Evolutionary conservation across 2,888 invertebrate genomes (phyloP).

Genomic region (Stomorhina lunata): DNA sequence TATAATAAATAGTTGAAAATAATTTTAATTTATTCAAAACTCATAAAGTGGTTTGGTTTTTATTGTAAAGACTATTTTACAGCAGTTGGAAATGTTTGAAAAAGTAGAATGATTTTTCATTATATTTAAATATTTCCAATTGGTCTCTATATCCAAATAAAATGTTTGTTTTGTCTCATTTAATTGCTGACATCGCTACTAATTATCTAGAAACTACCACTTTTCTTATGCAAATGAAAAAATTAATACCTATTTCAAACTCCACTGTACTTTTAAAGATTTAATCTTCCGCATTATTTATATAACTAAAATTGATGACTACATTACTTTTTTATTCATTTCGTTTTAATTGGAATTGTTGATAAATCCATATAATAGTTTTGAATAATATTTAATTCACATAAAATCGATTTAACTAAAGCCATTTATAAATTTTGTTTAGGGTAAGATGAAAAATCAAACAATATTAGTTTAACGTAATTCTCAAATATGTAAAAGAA

Average conservation of each 20-base stretch:
- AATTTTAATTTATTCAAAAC: too few species aligned
- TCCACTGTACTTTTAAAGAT: slow-evolving; percentile 12
- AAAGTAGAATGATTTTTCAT: too few species aligned
- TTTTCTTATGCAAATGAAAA: too few species aligned
- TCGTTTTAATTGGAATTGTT: slow-evolving; percentile 32
- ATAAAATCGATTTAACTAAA: slow-evolving; percentile 9
- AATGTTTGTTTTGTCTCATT: too few species aligned
- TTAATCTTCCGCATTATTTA: slow-evolving; percentile 16
- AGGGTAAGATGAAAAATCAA: neutral
- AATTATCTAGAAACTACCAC: too few species aligned
- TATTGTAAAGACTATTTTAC: too few species aligned
- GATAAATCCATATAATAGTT: neutral
- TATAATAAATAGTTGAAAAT: too few species aligned
- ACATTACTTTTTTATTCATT: neutral
- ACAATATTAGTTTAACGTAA: neutral
- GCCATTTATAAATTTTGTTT: neutral
- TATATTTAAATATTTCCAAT: too few species aligned
- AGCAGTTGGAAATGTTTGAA: too few species aligned
- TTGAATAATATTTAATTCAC: slow-evolving; percentile 5
- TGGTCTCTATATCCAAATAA: too few species aligned
- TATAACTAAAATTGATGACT: neutral
- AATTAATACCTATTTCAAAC: neutral
- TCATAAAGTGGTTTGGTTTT: too few species aligned
- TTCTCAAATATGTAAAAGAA: neutral
- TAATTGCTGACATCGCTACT: too few species aligned